Base-by-base conservation (phyloP, 2,113 vertebrate genomes). In the Lasiurus cinereus region DNA sequence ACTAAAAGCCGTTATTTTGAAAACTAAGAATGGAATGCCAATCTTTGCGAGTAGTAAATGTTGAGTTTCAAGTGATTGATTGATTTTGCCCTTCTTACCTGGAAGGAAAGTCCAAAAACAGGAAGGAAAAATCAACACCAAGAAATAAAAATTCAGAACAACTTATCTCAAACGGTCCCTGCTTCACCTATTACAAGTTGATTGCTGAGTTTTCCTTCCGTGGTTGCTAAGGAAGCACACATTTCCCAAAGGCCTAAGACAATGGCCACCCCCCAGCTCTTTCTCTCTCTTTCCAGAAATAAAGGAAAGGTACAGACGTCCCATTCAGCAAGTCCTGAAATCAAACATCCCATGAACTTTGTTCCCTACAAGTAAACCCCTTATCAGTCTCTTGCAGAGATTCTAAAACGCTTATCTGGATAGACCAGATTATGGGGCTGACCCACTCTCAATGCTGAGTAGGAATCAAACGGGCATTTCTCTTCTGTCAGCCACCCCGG, bases 381-480 rank as follows among this genome's bases (percentile, higher is more conserved):
- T 99, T 99, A 99, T 99, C 99, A 98, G 97, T 96, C 96, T 98
- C 97, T 98, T 96, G 98, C 99, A 99, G 98, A 98, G 98, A 98
- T 98, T 98, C 98, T 99, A 98, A 98, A 99, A 98, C 96, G 98
- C 98, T 99, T 99, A 99, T 99, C 99, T 99, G 97, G 98, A 98
- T 98, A 98, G 98, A 92, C 95, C 99, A 99, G 98, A 99, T 99
- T 98, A 98, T 97, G 97, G 98, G 98, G 95, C 96, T 98, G 98
- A 98, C 98, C 98, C 98, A 96, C 98, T 98, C 98, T 99, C 98
- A 95, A 93, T 93, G 97, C 98, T 98, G 98, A 99, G 98, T 97
- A 98, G 96, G 96, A 97, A 97, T 98, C 98, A 98, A 98, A 98
- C 91, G 13, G 98, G 97, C 95, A 73, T 96, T 96, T 97, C 98